Conservation (phyloP, 2,888 invertebrate species). For the Lathronympha strigana region DNA sequence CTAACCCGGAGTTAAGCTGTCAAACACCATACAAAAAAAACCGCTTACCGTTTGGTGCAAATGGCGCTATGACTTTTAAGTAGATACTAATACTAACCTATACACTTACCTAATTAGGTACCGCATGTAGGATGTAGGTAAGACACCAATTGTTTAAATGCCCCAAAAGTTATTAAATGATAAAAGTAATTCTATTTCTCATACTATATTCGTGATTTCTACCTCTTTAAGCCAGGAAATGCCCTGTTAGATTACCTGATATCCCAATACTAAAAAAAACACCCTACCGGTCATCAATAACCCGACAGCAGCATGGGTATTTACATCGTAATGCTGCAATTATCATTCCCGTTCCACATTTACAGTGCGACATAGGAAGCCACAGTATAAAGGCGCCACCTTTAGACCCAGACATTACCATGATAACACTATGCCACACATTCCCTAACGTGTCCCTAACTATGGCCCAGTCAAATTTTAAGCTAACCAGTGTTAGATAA, state of each 20-base stretch:
- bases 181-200: too few species aligned
- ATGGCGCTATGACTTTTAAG: too few species aligned
- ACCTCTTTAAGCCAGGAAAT: neutral
- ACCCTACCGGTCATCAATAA: neutral
- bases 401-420: slow-evolving; percentile 45
- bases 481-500: neutral
- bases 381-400: slow-evolving; percentile 47
- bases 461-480: neutral
- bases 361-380: slow-evolving; percentile 5
- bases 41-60: too few species aligned
- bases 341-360: slow-evolving; percentile 10
- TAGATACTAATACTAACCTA: too few species aligned
- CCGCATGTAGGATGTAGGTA: too few species aligned
- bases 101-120: too few species aligned
- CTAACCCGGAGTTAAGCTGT: too few species aligned
- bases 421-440: neutral
- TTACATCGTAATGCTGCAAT: slow-evolving; percentile 15
- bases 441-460: neutral
- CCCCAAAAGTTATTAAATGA: too few species aligned
- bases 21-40: too few species aligned
- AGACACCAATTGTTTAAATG: too few species aligned
- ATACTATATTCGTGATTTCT: neutral
- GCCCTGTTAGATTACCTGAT: neutral
- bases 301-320: neutral
- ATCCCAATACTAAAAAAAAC: neutral